These are phyloP conservation scores for Mesorhabditis belari DNA, from an alignment of 2,888 invertebrate genomes.

Conservation along the genomic window DNA sequence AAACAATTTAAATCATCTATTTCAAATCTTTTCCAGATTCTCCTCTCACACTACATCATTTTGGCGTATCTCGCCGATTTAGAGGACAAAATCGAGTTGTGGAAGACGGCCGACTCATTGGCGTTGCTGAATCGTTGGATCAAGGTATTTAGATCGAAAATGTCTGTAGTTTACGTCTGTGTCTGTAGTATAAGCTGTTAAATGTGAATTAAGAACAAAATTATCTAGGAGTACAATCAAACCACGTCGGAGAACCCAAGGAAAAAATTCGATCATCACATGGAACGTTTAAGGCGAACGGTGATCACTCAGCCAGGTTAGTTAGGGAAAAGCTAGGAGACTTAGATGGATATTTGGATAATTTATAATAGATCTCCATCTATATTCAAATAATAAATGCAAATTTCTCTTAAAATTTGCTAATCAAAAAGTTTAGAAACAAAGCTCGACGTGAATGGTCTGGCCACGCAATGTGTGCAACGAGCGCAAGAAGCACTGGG, in stretches of 20 bases:
- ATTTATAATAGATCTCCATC: not conserved
- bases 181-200: too few relatives aligned
- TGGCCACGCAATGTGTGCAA: not conserved
- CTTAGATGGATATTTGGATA: not conserved
- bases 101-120: slow-evolving; percentile 37
- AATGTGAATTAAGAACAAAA: not conserved
- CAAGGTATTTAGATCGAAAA: too few relatives aligned
- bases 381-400: too few relatives aligned
- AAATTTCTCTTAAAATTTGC: too few relatives aligned
- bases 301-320: slow-evolving; percentile 5
- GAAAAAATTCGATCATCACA: slow-evolving; percentile 24
- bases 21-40: slow-evolving; percentile 9
- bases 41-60: slow-evolving; percentile 39
- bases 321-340: not conserved
- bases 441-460: slow-evolving; percentile 15
- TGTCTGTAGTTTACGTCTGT: not conserved
- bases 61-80: slow-evolving; percentile 38
- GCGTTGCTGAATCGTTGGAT: slow-evolving; percentile 43
- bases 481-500: slow-evolving; percentile 15
- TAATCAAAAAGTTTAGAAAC: slow-evolving; percentile 6
- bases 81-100: slow-evolving; percentile 38
- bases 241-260: slow-evolving; percentile 35
- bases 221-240: slow-evolving; percentile 27
- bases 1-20: not conserved
- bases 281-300: slow-evolving; percentile 17